Percentiles rank a stretch among this genome's conserved stretches.
These are phyloP conservation scores for Gobio occitaniae DNA, from an alignment of 2,797 vertebrate genomes.

Conservation along the genomic window DNA sequence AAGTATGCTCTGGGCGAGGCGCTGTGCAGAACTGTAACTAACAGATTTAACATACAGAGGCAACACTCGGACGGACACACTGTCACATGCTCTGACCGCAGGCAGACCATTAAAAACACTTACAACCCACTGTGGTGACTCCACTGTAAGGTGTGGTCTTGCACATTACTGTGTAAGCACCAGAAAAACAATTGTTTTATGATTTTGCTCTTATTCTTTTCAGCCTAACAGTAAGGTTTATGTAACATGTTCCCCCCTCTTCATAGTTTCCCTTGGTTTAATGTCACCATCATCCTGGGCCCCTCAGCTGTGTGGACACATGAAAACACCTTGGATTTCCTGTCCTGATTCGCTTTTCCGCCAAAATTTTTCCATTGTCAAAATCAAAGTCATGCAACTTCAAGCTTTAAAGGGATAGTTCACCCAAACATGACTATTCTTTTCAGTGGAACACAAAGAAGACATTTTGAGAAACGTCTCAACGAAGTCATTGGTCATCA, in stretches of 20 bases:
- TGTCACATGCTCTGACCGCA: conserved; percentile 11
- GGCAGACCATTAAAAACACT: not conserved
- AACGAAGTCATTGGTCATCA: not conserved
- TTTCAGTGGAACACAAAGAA: not conserved
- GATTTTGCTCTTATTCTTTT: not conserved
- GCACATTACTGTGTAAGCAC: not conserved
- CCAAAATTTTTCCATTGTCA: conserved; percentile 15
- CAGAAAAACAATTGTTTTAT: not conserved
- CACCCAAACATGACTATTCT: not conserved
- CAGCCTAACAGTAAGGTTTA: not conserved
- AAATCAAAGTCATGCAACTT: not conserved
- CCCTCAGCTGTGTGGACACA: not conserved
- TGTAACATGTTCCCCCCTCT: not conserved
- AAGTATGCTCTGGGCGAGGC: not conserved
- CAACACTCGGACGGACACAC: not conserved
- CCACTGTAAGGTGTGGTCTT: not conserved
- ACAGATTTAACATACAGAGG: not conserved
- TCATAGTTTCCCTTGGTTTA: not conserved
- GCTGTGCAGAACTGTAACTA: no score
- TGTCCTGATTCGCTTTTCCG: conserved; percentile 43
- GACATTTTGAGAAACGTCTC: not conserved
- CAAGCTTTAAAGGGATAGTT: not conserved
- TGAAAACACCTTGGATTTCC: conserved; percentile 53
- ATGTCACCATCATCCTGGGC: conserved; percentile 8
- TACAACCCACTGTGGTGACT: not conserved